Evolutionary conservation across 2,797 vertebrate species (phyloP).

Genomic region (Anableps anableps): DNA sequence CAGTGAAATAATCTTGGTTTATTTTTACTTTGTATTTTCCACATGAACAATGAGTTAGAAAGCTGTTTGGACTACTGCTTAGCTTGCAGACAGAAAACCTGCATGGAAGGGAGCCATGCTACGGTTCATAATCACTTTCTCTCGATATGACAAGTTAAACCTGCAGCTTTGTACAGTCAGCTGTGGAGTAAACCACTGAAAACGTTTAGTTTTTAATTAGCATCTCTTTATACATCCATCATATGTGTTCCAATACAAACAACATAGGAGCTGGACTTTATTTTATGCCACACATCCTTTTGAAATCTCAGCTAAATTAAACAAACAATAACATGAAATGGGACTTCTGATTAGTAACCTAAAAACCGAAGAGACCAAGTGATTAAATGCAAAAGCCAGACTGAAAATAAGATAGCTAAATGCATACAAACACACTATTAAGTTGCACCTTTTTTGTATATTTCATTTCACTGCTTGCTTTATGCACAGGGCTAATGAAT

Average conservation of each 20-base stretch:
- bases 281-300: conserved; percentile 24
- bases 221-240: conserved; percentile 37
- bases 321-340: conserved; percentile 25
- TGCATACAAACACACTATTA: conserved; percentile 18
- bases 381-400: conserved; percentile 30
- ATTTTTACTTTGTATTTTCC: conserved; percentile 51
- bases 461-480: conserved; percentile 28
- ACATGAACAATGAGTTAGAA: conserved; percentile 16
- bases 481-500: conserved; percentile 48
- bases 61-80: background rate
- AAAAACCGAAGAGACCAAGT: conserved; percentile 18
- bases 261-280: conserved; percentile 18
- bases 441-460: conserved; percentile 45
- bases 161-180: conserved; percentile 24
- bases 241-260: conserved; percentile 19
- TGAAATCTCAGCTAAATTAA: conserved; percentile 26
- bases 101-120: background rate
- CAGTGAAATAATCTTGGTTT: conserved; percentile 53
- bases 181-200: conserved; percentile 25
- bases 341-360: conserved; percentile 22
- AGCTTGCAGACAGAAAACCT: conserved; percentile 1
- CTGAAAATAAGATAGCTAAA: conserved; percentile 26
- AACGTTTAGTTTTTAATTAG: conserved; percentile 29
- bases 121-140: conserved; percentile 7
- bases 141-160: conserved; percentile 18